These are phyloP conservation scores for Scotopteryx bipunctaria DNA, from an alignment of 2,888 invertebrate genomes.

Conservation along the genomic window DNA sequence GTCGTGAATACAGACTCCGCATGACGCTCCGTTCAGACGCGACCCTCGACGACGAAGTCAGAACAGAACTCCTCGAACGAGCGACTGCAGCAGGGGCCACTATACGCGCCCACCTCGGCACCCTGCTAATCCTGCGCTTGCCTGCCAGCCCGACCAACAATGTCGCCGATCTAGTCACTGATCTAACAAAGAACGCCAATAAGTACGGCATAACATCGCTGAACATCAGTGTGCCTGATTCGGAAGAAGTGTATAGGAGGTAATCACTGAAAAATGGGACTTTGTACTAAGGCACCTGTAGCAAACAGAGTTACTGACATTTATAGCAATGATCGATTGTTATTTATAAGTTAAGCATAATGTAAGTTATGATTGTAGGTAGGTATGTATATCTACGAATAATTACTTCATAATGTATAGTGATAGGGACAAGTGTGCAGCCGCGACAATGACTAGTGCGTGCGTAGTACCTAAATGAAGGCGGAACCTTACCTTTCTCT, in stretches of 20 bases:
- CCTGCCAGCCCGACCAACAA: constrained; percentile 57
- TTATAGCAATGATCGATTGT: no score
- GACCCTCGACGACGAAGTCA: constrained; percentile 40
- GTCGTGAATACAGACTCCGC: constrained; percentile 59
- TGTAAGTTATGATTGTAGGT: not conserved
- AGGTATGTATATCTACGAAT: not conserved
- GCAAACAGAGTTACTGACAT: no score
- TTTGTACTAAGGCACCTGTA: no score
- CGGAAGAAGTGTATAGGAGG: constrained; percentile 68
- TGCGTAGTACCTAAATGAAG: no score
- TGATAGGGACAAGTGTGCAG: no score
- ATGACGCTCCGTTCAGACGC: constrained; percentile 52
- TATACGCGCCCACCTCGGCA: constrained; percentile 63
- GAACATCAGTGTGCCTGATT: constrained; percentile 65
- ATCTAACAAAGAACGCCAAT: constrained; percentile 47
- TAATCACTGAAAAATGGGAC: no score
- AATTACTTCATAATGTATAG: no score
- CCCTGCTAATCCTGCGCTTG: constrained; percentile 60
- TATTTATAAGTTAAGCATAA: no score
- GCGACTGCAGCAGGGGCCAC: constrained; percentile 51
- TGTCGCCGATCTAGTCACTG: constrained; percentile 55
- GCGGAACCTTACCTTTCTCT: no score
- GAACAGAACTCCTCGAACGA: constrained; percentile 43
- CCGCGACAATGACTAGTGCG: no score
- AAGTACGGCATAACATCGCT: constrained; percentile 59